phyloP scores from a whole-genome alignment of 2,113 vertebrate genomes.

The Chionomys nivalis region DNA sequence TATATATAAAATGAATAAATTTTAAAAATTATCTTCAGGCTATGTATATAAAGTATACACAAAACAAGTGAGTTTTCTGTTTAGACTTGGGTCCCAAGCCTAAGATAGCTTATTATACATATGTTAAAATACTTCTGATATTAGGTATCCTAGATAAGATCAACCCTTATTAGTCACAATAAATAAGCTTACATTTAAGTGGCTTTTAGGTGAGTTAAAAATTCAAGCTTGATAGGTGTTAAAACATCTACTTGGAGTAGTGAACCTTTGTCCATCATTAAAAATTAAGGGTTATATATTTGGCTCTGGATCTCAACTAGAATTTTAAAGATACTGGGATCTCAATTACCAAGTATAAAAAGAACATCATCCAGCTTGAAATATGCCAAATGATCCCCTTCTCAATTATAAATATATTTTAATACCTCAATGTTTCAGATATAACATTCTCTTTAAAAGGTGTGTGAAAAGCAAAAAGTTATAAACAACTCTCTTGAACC shows the following conservation, averaged over 20 bases:
- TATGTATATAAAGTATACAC: background rate
- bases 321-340: slow-evolving; percentile 20
- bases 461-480: background rate
- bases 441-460: background rate
- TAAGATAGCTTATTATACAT: background rate
- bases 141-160: background rate
- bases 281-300: background rate
- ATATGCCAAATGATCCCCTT: background rate
- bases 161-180: background rate
- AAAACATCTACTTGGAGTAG: background rate
- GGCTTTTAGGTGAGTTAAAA: background rate
- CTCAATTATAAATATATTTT: slow-evolving; percentile 28
- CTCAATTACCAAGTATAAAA: slow-evolving; percentile 34
- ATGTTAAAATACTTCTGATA: background rate
- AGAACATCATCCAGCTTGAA: slow-evolving; percentile 49
- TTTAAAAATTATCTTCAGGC: background rate
- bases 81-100: background rate
- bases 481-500: background rate
- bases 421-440: slow-evolving; percentile 2
- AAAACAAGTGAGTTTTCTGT: background rate
- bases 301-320: background rate
- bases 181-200: background rate
- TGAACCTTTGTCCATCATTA: background rate
- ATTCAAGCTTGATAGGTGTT: background rate
- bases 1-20: background rate